Conservation (phyloP, 2,888 invertebrate genomes). For the Trichopria drosophilae region DNA sequence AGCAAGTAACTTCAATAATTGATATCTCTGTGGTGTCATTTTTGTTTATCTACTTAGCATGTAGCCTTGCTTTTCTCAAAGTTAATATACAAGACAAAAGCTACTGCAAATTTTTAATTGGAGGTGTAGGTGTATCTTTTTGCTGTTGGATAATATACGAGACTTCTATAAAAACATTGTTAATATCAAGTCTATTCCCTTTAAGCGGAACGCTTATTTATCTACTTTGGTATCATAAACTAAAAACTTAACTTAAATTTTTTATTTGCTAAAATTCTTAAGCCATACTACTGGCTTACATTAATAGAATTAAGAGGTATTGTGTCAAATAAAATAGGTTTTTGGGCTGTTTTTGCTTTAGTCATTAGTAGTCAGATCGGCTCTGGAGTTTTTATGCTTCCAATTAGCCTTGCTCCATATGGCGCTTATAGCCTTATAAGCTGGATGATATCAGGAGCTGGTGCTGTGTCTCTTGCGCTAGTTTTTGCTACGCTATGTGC, state of each 20-base stretch:
- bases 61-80: constrained; percentile 17
- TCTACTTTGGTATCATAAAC: constrained; percentile 15
- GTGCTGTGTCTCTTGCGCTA: constrained; percentile 17
- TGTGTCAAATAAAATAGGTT: constrained; percentile 18
- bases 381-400: constrained; percentile 18
- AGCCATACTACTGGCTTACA: too few relatives aligned
- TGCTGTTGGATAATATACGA: constrained; percentile 16
- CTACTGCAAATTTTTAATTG: constrained; percentile 16
- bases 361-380: constrained; percentile 15
- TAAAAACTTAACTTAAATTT: too few relatives aligned
- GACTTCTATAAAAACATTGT: constrained; percentile 15
- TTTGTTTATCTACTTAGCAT: constrained; percentile 15
- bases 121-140: constrained; percentile 13
- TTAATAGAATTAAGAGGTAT: constrained; percentile 10
- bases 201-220: constrained; percentile 13
- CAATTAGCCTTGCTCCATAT: constrained; percentile 17
- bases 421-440: constrained; percentile 16
- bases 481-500: constrained; percentile 16
- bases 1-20: constrained; percentile 16
- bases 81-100: constrained; percentile 10
- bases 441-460: constrained; percentile 18
- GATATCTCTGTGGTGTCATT: constrained; percentile 15
- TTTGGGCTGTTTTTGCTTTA: constrained; percentile 20
- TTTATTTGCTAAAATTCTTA: too few relatives aligned
- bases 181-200: constrained; percentile 14